Base-by-base conservation (phyloP, 2,888 invertebrate species). In the Andrena bucephala region DNA sequence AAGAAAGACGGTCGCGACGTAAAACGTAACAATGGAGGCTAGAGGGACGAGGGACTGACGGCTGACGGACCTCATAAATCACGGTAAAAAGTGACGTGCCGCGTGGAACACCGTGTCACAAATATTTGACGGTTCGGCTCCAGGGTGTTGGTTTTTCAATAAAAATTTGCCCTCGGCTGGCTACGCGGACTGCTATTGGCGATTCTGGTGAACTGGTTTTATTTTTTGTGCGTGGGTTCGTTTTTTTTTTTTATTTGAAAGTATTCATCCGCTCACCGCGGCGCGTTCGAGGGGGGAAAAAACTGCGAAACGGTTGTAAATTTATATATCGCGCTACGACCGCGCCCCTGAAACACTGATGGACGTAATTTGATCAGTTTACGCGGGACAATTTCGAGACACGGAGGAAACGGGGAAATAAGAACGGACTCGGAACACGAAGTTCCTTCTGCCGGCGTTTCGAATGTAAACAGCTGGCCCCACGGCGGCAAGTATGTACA, bases 41-140 rank as follows among this genome's bases (percentile, higher is more conserved):
- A 1, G 69, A 57, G 52, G 50, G 63, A 68, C 7, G 59, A 57
- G 78, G 72, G 85, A 76, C 77, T 78, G 84, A 87, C 76, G 86
- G 83, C 73, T 79, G 83, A 76, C 87, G 74, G 75, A 81, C 48
- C 59, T 74, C 87, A 74, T 87, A 87, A 87, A 87, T 87, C 87
- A 85, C 67, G 33, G 66, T 31, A 59, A 31, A 80, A 73, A 67
- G 71, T 70, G 81, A 81, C 70, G 66, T 29, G 31, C 16, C 42
- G 24, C 7, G 62, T 59, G 52, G 57, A 73, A 60, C 69, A 63
- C 33, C 62, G 77, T 3, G 59, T 72, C 62, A 33, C 72, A 81
- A 77, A 77, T 81, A 72, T 83, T 77, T 83, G 59, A 83, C 75
- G 62, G 13, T 13, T n/a, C 52, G 29, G 13, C 54, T 52, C 31